These are phyloP conservation scores for Genyomyrus donnyi DNA, from an alignment of 2,113 vertebrate species.

Conservation along the genomic window DNA sequence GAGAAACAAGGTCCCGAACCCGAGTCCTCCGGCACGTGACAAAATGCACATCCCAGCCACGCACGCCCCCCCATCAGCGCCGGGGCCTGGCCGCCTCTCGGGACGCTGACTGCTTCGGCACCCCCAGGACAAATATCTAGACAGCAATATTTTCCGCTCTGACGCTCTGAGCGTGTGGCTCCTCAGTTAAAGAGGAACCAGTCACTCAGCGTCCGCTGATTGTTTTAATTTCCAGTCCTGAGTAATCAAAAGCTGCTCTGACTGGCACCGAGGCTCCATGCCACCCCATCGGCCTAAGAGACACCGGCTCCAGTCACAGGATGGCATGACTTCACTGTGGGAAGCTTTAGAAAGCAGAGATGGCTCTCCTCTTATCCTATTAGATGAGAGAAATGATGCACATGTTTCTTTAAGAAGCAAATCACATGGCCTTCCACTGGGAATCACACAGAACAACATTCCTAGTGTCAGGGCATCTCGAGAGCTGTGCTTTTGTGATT, in stretches of 20 bases:
- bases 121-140: conserved; percentile 90
- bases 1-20: conserved; percentile 84
- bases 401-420: not conserved
- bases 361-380: not conserved
- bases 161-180: conserved; percentile 73
- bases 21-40: conserved; percentile 84
- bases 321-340: not conserved
- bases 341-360: not conserved
- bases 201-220: conserved; percentile 78
- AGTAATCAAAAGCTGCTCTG: conserved; percentile 77
- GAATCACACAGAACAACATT: not conserved
- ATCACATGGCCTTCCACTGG: not conserved
- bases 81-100: conserved; percentile 78
- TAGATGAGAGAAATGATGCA: not conserved
- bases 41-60: conserved; percentile 85
- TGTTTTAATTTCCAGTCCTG: conserved; percentile 95
- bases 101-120: conserved; percentile 85
- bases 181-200: conserved; percentile 68
- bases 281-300: not conserved
- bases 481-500: not conserved
- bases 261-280: not conserved
- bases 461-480: not conserved
- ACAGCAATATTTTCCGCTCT: conserved; percentile 90
- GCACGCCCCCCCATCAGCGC: conserved; percentile 71
- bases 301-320: not conserved